Percentiles rank a stretch among this genome's conserved stretches.
Evolutionary conservation across 2,888 invertebrate genomes (phyloP).

Genomic region (Temnothorax unifasciatus): DNA sequence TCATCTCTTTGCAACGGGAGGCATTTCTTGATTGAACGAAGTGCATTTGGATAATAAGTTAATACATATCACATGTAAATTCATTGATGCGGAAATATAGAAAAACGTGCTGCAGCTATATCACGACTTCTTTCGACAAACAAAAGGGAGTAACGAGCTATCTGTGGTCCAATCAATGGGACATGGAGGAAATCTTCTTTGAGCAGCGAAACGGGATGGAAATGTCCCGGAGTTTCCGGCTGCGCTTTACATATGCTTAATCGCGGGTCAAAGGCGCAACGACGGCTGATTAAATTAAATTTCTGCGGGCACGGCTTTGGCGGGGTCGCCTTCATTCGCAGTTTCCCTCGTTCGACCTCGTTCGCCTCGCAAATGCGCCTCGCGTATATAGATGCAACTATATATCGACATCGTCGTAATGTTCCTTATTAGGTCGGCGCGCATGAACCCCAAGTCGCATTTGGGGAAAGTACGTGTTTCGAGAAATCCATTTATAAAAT

Average conservation of each 20-base stretch:
- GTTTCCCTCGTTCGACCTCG: conserved; percentile 20
- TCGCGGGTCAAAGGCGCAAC: conserved; percentile 55
- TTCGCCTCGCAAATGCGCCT: conserved; percentile 30
- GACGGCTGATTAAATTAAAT: conserved; percentile 50
- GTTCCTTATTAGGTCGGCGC: conserved; percentile 18
- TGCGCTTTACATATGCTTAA: conserved; percentile 61
- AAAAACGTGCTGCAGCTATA: not conserved
- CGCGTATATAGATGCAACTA: conserved; percentile 7
- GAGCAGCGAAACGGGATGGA: conserved; percentile 16
- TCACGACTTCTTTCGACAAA: not conserved
- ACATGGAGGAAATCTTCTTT: conserved; percentile 11
- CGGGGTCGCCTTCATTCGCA: conserved; percentile 26
- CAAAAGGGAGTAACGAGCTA: conserved; percentile 3
- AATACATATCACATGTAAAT: not conserved
- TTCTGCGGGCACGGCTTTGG: conserved; percentile 37
- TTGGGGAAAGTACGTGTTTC: not conserved
- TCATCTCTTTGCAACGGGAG: not conserved
- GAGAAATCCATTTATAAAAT: not conserved
- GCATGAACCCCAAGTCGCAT: not conserved
- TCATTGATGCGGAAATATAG: not conserved
- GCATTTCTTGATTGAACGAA: not conserved
- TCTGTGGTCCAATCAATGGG: conserved; percentile 18
- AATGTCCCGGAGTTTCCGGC: conserved; percentile 30
- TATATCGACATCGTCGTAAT: conserved; percentile 1
- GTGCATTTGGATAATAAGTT: not conserved